These are phyloP conservation scores for Diloba caeruleocephala DNA, from an alignment of 2,888 invertebrate species.

Conservation along the genomic window DNA sequence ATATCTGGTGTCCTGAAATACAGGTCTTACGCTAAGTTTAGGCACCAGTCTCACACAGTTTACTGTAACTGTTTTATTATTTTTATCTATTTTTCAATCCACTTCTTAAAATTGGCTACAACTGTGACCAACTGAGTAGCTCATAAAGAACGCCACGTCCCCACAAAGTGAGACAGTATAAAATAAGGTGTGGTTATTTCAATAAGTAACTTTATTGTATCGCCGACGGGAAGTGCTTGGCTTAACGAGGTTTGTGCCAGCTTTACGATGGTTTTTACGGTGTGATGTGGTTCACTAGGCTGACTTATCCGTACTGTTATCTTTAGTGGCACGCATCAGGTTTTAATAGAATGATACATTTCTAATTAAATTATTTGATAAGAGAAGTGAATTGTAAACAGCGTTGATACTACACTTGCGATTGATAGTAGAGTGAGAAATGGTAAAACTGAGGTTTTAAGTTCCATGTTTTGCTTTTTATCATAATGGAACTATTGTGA, in stretches of 20 bases:
- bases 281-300: slow-evolving; percentile 57
- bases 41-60: too few species aligned
- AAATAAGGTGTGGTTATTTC: slow-evolving; percentile 74
- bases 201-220: slow-evolving; percentile 80
- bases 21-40: too few species aligned
- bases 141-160: slow-evolving; percentile 42
- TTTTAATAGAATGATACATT: slow-evolving; percentile 53
- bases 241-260: slow-evolving; percentile 70
- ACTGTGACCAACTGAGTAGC: slow-evolving; percentile 39
- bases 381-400: slow-evolving; percentile 37
- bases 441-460: background rate
- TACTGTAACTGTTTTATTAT: too few species aligned
- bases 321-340: slow-evolving; percentile 52
- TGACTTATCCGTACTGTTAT: slow-evolving; percentile 61
- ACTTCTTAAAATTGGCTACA: slow-evolving; percentile 24
- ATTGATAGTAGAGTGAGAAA: background rate
- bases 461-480: background rate
- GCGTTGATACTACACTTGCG: slow-evolving; percentile 1
- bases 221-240: slow-evolving; percentile 68
- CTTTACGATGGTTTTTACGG: slow-evolving; percentile 76
- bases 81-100: slow-evolving; percentile 45
- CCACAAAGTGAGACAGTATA: slow-evolving; percentile 44
- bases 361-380: slow-evolving; percentile 40
- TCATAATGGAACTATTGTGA: background rate
- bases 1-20: too few species aligned